These are phyloP conservation scores for Polyergus mexicanus DNA, from an alignment of 1,140 invertebrate genomes.

Conservation along the genomic window DNA sequence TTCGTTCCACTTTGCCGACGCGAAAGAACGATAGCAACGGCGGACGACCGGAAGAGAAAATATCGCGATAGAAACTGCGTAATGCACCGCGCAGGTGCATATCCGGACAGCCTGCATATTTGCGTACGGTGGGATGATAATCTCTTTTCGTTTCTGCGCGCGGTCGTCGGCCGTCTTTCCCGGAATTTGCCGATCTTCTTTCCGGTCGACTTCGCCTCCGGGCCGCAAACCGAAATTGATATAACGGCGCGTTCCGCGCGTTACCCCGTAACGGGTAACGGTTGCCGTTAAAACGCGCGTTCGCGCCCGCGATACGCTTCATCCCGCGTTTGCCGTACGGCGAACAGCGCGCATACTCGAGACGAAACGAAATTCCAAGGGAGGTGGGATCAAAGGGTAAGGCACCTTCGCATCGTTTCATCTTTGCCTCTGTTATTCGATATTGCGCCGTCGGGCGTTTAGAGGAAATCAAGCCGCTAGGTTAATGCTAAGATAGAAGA, in stretches of 20 bases:
- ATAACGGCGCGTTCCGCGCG: slow-evolving; percentile 75
- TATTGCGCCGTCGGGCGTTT: slow-evolving; percentile 48
- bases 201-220: slow-evolving; percentile 37
- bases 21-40: slow-evolving; percentile 41
- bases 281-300: slow-evolving; percentile 76
- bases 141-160: slow-evolving; percentile 53
- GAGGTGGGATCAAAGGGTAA: slow-evolving; percentile 55
- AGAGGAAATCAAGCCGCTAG: slow-evolving; percentile 47
- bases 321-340: neutral
- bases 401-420: slow-evolving; percentile 46
- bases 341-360: slow-evolving; percentile 13
- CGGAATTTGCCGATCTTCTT: slow-evolving; percentile 51
- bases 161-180: neutral
- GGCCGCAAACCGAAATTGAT: slow-evolving; percentile 75
- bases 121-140: slow-evolving; percentile 44
- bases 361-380: slow-evolving; percentile 60
- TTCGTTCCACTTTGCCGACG: slow-evolving; percentile 32
- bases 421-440: slow-evolving; percentile 63
- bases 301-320: slow-evolving; percentile 59
- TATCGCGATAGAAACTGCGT: slow-evolving; percentile 39
- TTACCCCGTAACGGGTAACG: slow-evolving; percentile 77
- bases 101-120: slow-evolving; percentile 32
- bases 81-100: slow-evolving; percentile 44
- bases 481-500: slow-evolving; percentile 28
- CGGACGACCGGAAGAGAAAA: slow-evolving; percentile 23